A percentile compares a stretch with the other conserved stretches of the same genome.
Evolutionary conservation across 2,888 invertebrate species (phyloP).

Genomic region (Ichneumoninae sp.): DNA sequence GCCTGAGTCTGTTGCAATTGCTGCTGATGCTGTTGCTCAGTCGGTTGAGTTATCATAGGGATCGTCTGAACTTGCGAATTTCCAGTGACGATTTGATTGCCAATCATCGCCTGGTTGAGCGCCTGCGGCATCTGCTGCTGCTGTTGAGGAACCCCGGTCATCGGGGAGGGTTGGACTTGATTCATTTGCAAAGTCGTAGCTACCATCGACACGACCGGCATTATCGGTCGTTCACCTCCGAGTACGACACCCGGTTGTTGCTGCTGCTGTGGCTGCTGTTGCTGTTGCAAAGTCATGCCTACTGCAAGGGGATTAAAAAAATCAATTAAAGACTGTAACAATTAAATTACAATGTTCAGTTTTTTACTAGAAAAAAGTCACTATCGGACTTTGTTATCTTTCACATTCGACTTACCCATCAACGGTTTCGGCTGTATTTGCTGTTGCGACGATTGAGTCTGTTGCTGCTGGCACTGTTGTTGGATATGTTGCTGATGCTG

Average conservation of each 20-base stretch:
- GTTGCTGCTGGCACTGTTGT: slow-evolving; percentile 70
- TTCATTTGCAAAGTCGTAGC: slow-evolving; percentile 80
- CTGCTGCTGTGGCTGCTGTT: slow-evolving; percentile 83
- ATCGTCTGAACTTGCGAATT: slow-evolving; percentile 78
- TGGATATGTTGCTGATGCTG: slow-evolving; percentile 75
- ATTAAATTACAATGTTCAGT: background rate
- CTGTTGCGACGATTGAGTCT: slow-evolving; percentile 76
- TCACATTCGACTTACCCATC: slow-evolving; percentile 84
- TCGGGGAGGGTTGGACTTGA: slow-evolving; percentile 77
- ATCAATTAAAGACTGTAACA: background rate
- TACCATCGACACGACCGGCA: slow-evolving; percentile 89
- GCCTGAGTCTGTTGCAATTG: slow-evolving; percentile 58
- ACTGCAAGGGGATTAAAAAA: slow-evolving; percentile 60
- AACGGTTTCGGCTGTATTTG: slow-evolving; percentile 86
- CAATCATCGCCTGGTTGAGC: slow-evolving; percentile 79
- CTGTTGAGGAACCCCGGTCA: slow-evolving; percentile 75
- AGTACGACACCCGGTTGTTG: slow-evolving; percentile 81
- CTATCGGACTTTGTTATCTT: background rate
- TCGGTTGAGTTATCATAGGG: slow-evolving; percentile 76
- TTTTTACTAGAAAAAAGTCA: background rate
- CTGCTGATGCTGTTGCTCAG: slow-evolving; percentile 70
- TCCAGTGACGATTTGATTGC: slow-evolving; percentile 80
- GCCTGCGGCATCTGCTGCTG: slow-evolving; percentile 77
- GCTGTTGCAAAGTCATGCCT: slow-evolving; percentile 87
- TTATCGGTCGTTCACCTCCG: slow-evolving; percentile 85